phyloP scores from a whole-genome alignment of 2,113 vertebrate genomes.

The Odocoileus hemionus region DNA sequence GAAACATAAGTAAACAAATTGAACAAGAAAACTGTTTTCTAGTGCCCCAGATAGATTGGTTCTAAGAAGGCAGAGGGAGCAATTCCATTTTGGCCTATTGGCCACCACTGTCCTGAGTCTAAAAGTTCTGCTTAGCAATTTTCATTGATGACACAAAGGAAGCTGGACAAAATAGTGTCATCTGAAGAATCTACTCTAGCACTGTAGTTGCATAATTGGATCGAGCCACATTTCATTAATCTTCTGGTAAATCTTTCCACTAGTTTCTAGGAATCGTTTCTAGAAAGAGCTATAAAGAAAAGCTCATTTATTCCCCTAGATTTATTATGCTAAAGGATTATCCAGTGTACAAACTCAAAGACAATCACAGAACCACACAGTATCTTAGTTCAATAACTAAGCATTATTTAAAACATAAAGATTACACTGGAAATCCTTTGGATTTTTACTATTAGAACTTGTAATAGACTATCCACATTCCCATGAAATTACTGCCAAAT shows the following conservation, averaged over 20 bases:
- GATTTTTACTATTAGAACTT: not conserved
- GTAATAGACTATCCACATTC: not conserved
- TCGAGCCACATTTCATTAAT: not conserved
- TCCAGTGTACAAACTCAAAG: not conserved
- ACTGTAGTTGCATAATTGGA: not conserved
- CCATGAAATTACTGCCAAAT: not conserved
- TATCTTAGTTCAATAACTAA: not conserved
- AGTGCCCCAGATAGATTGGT: not conserved
- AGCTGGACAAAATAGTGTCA: not conserved
- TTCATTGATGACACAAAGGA: not conserved
- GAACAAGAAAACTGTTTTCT: not conserved
- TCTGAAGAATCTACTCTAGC: not conserved
- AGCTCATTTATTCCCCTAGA: not conserved
- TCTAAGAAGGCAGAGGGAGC: not conserved
- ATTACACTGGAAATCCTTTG: not conserved
- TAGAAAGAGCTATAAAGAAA: not conserved
- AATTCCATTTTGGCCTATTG: not conserved
- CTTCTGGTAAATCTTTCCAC: not conserved
- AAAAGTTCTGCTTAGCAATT: not conserved
- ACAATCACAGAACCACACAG: not conserved
- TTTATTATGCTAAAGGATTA: not conserved
- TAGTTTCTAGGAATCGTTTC: not conserved
- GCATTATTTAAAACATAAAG: constrained; percentile 4
- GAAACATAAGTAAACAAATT: not conserved
- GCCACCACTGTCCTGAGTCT: not conserved